Conservation (phyloP, 2,797 vertebrate species). For the Pterois miles region DNA sequence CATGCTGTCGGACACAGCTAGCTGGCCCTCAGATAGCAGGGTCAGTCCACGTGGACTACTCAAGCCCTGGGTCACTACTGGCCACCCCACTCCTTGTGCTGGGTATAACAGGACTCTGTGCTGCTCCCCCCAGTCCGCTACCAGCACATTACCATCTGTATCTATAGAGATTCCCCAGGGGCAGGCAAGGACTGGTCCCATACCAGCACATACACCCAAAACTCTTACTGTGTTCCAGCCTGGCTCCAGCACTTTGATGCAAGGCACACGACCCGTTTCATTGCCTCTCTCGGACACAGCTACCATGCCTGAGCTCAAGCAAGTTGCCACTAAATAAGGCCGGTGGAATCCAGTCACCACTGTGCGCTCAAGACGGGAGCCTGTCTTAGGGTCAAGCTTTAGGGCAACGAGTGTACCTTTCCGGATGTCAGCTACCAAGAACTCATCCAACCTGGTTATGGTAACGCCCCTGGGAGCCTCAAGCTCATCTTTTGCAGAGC, state of each 20-base stretch:
- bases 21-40: slow-evolving; percentile 77
- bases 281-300: slow-evolving; percentile 85
- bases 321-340: slow-evolving; percentile 84
- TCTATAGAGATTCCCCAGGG: slow-evolving; percentile 89
- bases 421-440: slow-evolving; percentile 85
- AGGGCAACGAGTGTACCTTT: slow-evolving; percentile 82
- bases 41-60: slow-evolving; percentile 85
- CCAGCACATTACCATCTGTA: slow-evolving; percentile 80
- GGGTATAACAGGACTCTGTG: slow-evolving; percentile 83
- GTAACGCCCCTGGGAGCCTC: slow-evolving; percentile 86
- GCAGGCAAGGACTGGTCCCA: slow-evolving; percentile 81
- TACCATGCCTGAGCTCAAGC: slow-evolving; percentile 76
- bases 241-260: slow-evolving; percentile 84
- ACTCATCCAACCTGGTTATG: slow-evolving; percentile 79
- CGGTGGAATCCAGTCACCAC: slow-evolving; percentile 85
- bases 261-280: slow-evolving; percentile 80
- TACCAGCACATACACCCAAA: slow-evolving; percentile 79
- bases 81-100: slow-evolving; percentile 71
- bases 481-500: slow-evolving; percentile 77
- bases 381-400: slow-evolving; percentile 79
- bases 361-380: slow-evolving; percentile 78
- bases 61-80: slow-evolving; percentile 78
- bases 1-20: slow-evolving; percentile 88
- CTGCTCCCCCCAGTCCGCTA: slow-evolving; percentile 84
- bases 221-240: slow-evolving; percentile 83